Evolutionary conservation across 2,888 invertebrate species (phyloP).

Genomic region (Diloba caeruleocephala): DNA sequence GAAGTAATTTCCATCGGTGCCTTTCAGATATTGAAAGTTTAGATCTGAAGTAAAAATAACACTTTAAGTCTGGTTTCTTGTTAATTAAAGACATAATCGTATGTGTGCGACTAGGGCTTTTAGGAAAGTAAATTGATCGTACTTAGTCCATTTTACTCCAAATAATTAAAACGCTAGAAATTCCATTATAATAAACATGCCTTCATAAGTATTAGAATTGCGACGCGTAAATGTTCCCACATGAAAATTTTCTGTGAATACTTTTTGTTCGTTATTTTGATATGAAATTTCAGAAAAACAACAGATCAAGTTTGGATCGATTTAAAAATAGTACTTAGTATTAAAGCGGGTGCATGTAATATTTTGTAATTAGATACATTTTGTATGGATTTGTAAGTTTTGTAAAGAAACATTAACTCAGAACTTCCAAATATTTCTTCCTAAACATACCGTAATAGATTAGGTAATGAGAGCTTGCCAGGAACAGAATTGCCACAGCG

Average conservation of each 20-base stretch:
- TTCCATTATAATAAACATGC: conserved; percentile 41
- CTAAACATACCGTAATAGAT: conserved; percentile 10
- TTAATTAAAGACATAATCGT: conserved; percentile 6
- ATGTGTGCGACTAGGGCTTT: conserved; percentile 21
- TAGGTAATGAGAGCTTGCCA: conserved; percentile 10
- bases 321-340: conserved; percentile 6
- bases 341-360: conserved; percentile 38
- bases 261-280: conserved; percentile 41
- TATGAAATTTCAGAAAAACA: conserved; percentile 20
- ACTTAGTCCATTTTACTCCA: conserved; percentile 20
- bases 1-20: too few relatives aligned
- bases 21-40: too few relatives aligned
- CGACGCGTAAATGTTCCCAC: conserved; percentile 33
- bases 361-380: conserved; percentile 52
- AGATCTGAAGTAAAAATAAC: too few relatives aligned
- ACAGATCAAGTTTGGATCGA: conserved; percentile 1
- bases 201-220: conserved; percentile 40
- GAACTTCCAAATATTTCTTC: conserved; percentile 35
- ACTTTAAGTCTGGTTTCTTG: too few relatives aligned
- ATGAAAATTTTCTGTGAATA: conserved; percentile 29
- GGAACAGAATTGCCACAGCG: too few relatives aligned
- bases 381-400: conserved; percentile 48
- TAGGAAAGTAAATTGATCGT: too few relatives aligned
- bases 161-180: conserved; percentile 45
- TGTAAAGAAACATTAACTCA: conserved; percentile 14